Evolutionary conservation across 2,888 invertebrate species (phyloP), one percentile per base, ranked within the genome.

Genomic region (Himalopsyche anomala): DNA sequence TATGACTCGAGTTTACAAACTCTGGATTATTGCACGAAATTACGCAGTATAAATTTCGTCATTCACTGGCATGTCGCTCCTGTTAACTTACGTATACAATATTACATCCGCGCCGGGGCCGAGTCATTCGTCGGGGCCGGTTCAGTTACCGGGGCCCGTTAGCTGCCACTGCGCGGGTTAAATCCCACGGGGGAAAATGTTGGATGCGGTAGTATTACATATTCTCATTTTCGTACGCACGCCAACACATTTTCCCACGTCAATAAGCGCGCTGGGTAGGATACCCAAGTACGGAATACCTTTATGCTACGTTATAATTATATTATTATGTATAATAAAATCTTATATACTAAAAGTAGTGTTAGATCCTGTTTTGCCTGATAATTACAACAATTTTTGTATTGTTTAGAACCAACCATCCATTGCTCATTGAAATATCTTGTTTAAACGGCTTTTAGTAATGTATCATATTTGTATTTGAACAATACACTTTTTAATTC

Each of bases 131-230:
- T 28, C 5, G 74, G 74, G 74, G 74, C 74, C 28, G 28, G 36
- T 11, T 74, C 36, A 11, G 5, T 36, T 15, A 19, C 5, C 5
- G 74, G 74, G 74, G 74, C 74, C 74, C 36, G 36, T 28, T 12
- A 74, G 36, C 74, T 38, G 74, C 74, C 74, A 36, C 74, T 28
- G 74, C 74, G 36, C 74, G 74, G 74, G 74, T 38, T 74, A 38
- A 74, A 15, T 74, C 74, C 74, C 74, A 74, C 74, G 74, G 36
- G 74, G 36, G 15, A 74, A 74, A 74, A 74, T 74, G 28, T 36
- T 74, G 74, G 74, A 74, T 74, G 74, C 74, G 74, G 74, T 74
- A 74, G 74, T 74, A 74, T 74, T 74, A 74, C 74, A 74, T 74
- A 74, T 74, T 74, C 74, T 74, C 74, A 74, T 74, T 74, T 74